These are phyloP conservation scores for Chionis minor DNA, from an alignment of 2,113 vertebrate genomes.

Conservation along the genomic window DNA sequence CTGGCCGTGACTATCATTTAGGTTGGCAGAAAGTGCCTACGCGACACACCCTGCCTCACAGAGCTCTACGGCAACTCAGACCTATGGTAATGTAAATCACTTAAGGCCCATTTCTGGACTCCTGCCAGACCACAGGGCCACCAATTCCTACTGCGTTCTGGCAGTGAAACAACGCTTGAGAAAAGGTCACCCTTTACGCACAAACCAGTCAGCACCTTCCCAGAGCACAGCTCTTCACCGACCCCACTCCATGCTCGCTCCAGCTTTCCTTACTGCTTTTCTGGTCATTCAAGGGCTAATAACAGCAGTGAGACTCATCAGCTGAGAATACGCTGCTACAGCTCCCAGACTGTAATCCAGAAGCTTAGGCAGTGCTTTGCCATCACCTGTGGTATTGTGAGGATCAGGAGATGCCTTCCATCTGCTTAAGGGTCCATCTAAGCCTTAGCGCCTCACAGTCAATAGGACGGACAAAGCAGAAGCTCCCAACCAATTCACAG, in stretches of 20 bases:
- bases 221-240: not conserved
- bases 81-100: not conserved
- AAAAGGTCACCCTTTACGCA: not conserved
- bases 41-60: accelerated
- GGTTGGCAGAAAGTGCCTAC: not conserved
- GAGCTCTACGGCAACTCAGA: not conserved
- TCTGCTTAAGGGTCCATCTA: not conserved
- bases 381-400: not conserved
- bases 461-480: not conserved
- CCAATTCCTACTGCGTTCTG: not conserved
- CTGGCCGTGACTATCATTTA: no score
- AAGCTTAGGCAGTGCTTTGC: not conserved
- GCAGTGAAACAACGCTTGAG: not conserved
- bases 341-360: not conserved
- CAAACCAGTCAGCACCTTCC: not conserved
- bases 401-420: not conserved
- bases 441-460: not conserved
- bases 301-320: not conserved
- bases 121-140: not conserved
- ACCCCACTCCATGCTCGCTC: accelerated
- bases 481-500: not conserved
- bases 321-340: not conserved
- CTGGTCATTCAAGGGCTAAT: not conserved
- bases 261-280: not conserved
- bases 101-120: not conserved